phyloP scores from a whole-genome alignment of 2,797 vertebrate genomes.

The Mormyrops attenuatus region DNA sequence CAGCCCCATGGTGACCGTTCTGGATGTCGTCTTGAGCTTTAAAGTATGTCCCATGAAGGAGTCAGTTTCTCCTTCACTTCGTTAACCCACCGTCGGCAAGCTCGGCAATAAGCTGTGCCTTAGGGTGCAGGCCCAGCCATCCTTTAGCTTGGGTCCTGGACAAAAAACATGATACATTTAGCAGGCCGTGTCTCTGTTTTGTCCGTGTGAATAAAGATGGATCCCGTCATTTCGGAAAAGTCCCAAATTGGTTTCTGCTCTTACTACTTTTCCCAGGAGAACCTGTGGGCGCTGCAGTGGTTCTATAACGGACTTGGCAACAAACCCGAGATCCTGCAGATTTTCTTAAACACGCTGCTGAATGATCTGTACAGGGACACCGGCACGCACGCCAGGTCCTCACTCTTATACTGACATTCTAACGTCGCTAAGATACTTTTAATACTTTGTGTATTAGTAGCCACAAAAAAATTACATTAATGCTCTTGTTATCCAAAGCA shows the following conservation, averaged over 20 bases:
- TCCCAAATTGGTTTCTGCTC: conserved; percentile 10
- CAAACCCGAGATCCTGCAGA: conserved; percentile 7
- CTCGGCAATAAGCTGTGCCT: not conserved
- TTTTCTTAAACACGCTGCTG: conserved; percentile 3
- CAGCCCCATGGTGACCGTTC: conserved; percentile 35
- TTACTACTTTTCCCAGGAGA: conserved; percentile 42
- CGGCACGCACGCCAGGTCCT: not conserved
- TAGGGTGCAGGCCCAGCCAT: not conserved
- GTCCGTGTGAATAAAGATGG: not conserved
- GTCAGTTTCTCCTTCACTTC: not conserved
- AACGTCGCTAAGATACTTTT: not conserved
- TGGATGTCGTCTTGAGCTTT: conserved; percentile 46
- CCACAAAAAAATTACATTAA: not conserved
- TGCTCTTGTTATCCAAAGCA: not conserved
- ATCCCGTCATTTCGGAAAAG: not conserved
- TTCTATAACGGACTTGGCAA: conserved; percentile 41
- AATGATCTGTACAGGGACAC: conserved; percentile 15
- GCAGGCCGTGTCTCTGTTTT: not conserved
- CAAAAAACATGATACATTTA: not conserved
- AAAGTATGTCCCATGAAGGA: conserved; percentile 36
- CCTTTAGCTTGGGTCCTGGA: not conserved
- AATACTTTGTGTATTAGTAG: not conserved
- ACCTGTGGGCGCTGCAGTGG: conserved; percentile 56
- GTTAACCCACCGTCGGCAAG: not conserved
- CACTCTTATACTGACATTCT: not conserved